Conservation (phyloP, 2,797 vertebrate genomes). For the Peromyscus attwateri region DNA sequence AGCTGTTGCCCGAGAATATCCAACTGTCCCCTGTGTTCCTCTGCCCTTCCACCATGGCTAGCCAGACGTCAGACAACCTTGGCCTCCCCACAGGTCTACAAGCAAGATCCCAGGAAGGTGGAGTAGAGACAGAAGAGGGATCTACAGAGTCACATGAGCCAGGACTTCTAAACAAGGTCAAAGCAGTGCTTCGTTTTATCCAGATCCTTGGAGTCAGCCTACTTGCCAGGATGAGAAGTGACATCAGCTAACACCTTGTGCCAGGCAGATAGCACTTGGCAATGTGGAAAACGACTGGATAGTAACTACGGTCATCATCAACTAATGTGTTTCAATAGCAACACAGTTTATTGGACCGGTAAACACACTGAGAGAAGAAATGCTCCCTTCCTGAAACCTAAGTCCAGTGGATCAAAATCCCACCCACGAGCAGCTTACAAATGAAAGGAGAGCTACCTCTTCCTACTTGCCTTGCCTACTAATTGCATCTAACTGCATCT, state of each 20-base stretch:
- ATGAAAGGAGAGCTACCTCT: background rate
- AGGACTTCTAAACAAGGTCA: constrained; percentile 56
- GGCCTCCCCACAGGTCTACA: background rate
- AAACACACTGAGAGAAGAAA: background rate
- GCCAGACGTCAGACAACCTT: background rate
- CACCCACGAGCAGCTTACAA: background rate
- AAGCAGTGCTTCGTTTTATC: constrained; percentile 8
- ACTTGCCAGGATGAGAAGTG: background rate
- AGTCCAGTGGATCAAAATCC: background rate
- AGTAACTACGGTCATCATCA: background rate
- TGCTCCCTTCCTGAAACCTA: background rate
- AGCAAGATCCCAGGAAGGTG: background rate
- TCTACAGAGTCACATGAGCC: background rate
- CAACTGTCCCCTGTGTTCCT: background rate
- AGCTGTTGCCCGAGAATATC: background rate
- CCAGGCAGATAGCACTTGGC: background rate
- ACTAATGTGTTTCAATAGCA: background rate
- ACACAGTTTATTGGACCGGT: background rate
- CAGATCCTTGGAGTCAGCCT: constrained; percentile 49
- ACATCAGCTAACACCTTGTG: background rate
- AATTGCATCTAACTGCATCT: background rate
- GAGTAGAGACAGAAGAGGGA: background rate
- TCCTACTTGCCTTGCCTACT: background rate
- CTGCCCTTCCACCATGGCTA: background rate
- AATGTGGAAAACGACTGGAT: background rate